These are phyloP conservation scores for Anarrhichthys ocellatus DNA, from an alignment of 2,113 vertebrate species.

Conservation along the genomic window DNA sequence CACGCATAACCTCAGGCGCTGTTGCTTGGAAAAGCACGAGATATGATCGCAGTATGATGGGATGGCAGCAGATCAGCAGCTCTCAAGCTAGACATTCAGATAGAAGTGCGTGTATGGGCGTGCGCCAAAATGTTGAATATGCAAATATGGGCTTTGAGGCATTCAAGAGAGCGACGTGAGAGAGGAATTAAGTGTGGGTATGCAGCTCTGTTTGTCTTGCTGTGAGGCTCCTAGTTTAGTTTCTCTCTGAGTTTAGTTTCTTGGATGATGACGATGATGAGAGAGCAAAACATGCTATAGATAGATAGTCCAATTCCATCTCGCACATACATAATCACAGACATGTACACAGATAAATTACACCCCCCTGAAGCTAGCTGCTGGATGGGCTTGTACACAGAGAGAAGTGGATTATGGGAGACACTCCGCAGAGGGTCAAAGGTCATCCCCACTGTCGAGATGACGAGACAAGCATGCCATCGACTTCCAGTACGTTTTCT, in stretches of 20 bases:
- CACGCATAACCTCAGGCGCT: neutral
- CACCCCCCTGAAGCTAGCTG: constrained; percentile 16
- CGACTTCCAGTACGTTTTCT: neutral
- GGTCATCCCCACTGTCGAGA: neutral
- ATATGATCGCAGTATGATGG: neutral
- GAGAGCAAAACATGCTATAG: constrained; percentile 25
- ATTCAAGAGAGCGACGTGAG: neutral
- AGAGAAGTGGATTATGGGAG: constrained; percentile 37
- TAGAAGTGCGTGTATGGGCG: neutral
- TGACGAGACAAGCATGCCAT: neutral
- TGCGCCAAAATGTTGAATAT: neutral
- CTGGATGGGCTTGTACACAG: neutral
- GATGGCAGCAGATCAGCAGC: constrained; percentile 5
- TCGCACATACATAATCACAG: neutral
- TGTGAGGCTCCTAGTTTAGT: constrained; percentile 1
- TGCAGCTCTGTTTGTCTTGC: neutral
- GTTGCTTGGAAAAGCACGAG: constrained; percentile 4
- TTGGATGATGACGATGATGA: constrained; percentile 17
- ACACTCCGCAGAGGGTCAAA: constrained; percentile 30
- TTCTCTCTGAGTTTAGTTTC: neutral
- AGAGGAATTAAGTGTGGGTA: neutral
- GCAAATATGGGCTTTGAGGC: neutral
- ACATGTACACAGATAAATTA: neutral
- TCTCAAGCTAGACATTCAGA: neutral
- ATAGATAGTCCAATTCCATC: neutral